These are phyloP conservation scores for Irena cyanogastra DNA, from an alignment of 2,113 vertebrate genomes.

Conservation along the genomic window DNA sequence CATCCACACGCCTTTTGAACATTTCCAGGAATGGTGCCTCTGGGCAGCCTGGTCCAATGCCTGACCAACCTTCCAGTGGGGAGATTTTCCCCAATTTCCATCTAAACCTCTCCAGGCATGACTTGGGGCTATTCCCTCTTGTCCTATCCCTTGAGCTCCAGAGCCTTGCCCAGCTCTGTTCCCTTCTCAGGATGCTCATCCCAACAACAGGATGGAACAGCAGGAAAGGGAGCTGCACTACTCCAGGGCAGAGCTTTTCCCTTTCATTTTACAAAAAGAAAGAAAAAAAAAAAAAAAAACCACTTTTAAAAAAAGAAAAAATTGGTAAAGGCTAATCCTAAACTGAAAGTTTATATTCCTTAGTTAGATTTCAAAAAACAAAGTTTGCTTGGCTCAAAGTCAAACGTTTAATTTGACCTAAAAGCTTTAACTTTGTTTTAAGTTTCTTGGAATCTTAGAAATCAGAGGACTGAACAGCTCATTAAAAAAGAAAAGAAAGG, in stretches of 20 bases:
- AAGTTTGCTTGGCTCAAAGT: background rate
- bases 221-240: background rate
- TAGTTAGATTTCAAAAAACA: background rate
- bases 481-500: background rate
- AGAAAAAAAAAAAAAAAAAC: background rate
- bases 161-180: background rate
- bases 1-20: rapidly evolving
- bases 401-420: background rate
- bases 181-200: background rate
- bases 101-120: background rate
- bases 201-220: background rate
- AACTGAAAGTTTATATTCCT: background rate
- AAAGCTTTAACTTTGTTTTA: background rate
- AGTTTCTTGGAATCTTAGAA: background rate
- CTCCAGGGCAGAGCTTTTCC: background rate
- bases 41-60: background rate
- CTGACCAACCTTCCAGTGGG: background rate
- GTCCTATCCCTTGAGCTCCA: background rate
- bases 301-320: background rate
- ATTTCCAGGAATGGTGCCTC: background rate
- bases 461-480: background rate
- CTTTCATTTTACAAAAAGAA: background rate
- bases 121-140: background rate
- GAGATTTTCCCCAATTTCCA: background rate
- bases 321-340: background rate